phyloP scores from a whole-genome alignment of 2,888 invertebrate species.

The Troilus luridus region DNA sequence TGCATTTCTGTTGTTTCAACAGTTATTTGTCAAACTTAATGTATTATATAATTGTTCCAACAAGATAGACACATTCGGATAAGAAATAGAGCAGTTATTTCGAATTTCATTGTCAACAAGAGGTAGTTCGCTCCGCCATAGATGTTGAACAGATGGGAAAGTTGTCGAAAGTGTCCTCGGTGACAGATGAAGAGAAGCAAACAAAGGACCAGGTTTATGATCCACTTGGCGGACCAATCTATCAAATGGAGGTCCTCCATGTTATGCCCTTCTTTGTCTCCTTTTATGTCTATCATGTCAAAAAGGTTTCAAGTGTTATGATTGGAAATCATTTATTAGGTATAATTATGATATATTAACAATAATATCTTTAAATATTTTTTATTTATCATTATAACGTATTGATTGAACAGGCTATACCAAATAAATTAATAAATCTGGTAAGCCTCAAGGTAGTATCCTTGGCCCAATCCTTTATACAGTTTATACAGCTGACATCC shows the following conservation, averaged over 20 bases:
- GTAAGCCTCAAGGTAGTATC: too few relatives aligned
- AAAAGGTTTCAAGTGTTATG: neutral
- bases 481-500: too few relatives aligned
- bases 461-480: too few relatives aligned
- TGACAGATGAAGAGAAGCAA: neutral
- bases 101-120: neutral
- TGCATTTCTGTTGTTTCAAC: neutral
- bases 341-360: neutral
- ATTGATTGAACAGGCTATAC: too few relatives aligned
- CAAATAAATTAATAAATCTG: too few relatives aligned
- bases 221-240: neutral
- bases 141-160: neutral
- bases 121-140: neutral
- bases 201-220: constrained; percentile 3
- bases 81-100: neutral
- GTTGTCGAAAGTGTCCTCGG: neutral
- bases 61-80: too few relatives aligned
- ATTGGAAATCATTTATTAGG: neutral
- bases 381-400: too few relatives aligned
- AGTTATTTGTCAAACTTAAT: neutral
- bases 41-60: neutral
- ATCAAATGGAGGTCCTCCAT: neutral
- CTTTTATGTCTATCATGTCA: neutral
- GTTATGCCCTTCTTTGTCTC: neutral
- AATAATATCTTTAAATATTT: too few relatives aligned